Conservation (phyloP, 1,140 invertebrate genomes). For the Pseudoatta argentina region DNA sequence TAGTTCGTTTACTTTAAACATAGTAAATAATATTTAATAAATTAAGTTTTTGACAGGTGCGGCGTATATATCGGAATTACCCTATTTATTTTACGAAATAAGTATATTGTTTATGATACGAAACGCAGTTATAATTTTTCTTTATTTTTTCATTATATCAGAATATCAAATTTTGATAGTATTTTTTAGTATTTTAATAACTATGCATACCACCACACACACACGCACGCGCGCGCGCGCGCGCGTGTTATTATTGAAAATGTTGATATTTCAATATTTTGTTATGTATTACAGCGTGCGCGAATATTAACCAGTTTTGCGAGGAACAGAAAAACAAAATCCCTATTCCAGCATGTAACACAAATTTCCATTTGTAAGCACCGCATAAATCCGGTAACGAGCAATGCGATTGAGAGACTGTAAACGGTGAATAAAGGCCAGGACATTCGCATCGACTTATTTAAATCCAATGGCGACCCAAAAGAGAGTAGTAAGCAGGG, state of each 20-base stretch:
- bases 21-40: no score
- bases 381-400: constrained; percentile 23
- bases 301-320: neutral
- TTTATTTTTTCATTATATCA: neutral
- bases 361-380: neutral
- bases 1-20: no score
- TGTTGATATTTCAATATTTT: neutral
- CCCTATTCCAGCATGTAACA: neutral
- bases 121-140: constrained; percentile 2
- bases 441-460: constrained; percentile 46
- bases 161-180: constrained; percentile 9
- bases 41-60: no score
- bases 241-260: neutral
- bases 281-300: neutral
- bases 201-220: neutral
- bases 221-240: fast-evolving
- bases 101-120: neutral
- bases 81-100: neutral
- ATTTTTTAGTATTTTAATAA: neutral
- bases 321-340: neutral
- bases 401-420: constrained; percentile 5
- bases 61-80: no score
- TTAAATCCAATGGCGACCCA: constrained; percentile 45
- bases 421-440: constrained; percentile 19
- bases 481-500: constrained; percentile 31